Evolutionary conservation across 2,113 vertebrate genomes (phyloP).

Genomic region (Petromus typicus): DNA sequence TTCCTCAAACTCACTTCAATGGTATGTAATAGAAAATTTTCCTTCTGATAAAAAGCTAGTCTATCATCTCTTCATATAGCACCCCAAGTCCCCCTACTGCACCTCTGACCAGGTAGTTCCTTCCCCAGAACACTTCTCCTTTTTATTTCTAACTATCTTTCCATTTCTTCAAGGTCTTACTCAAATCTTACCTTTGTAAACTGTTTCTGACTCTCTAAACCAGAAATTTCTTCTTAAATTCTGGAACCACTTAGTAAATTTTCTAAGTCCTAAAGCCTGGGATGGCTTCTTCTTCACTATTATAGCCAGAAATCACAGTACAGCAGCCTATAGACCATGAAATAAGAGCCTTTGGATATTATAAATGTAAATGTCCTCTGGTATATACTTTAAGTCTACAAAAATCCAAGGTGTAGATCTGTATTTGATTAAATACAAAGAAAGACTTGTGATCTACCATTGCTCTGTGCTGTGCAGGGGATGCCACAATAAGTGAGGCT

Average conservation of each 20-base stretch:
- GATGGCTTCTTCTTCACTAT: background rate
- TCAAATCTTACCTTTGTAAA: background rate
- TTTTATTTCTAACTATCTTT: background rate
- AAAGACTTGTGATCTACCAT: background rate
- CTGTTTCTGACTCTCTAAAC: conserved; percentile 9
- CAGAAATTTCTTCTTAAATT: background rate
- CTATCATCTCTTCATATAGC: background rate
- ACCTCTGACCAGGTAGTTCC: background rate
- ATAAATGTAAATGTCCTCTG: background rate
- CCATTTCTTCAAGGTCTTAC: background rate
- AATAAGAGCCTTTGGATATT: background rate
- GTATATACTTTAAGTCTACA: background rate
- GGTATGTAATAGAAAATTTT: background rate
- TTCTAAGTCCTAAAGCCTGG: background rate
- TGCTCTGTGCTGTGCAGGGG: background rate
- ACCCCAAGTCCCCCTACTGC: background rate
- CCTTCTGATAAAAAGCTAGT: background rate
- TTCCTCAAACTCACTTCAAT: background rate
- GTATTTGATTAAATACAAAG: background rate
- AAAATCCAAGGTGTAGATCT: background rate
- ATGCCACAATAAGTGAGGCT: background rate
- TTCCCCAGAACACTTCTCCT: background rate
- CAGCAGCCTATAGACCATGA: background rate
- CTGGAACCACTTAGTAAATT: background rate
- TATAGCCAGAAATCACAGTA: background rate